phyloP scores from a whole-genome alignment of 2,888 invertebrate genomes.

The Troilus luridus region DNA sequence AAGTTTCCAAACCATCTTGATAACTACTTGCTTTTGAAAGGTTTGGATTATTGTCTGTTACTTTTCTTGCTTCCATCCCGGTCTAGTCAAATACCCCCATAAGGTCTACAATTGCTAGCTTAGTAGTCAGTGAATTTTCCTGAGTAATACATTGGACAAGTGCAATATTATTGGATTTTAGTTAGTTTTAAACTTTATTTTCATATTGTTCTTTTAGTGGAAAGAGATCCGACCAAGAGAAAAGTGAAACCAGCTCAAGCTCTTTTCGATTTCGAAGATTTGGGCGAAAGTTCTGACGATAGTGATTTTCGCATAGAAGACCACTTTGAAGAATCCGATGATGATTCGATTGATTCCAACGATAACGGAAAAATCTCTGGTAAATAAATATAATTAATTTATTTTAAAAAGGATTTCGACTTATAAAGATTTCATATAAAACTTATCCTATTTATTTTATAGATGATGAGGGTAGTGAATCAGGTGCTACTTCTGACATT shows the following conservation, averaged over 20 bases:
- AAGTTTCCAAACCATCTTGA: too few species aligned
- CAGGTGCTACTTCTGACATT: conserved; percentile 7
- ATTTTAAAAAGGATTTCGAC: neutral
- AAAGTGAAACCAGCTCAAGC: conserved; percentile 83
- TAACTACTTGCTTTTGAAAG: too few species aligned
- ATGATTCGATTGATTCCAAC: conserved; percentile 78
- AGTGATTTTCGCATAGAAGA: conserved; percentile 94
- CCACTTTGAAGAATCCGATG: conserved; percentile 84
- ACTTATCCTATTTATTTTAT: neutral
- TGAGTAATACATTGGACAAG: too few species aligned
- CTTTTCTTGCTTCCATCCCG: too few species aligned
- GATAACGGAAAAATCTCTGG: conserved; percentile 68
- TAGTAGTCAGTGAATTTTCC: too few species aligned
- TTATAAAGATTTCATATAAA: neutral
- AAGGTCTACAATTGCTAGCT: neutral
- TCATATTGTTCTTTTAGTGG: conserved; percentile 67
- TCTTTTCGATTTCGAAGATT: conserved; percentile 84
- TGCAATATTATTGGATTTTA: neutral
- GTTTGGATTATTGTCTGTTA: too few species aligned
- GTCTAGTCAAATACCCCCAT: too few species aligned
- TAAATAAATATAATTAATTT: conserved; percentile 1
- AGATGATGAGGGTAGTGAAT: conserved; percentile 33
- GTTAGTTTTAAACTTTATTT: neutral
- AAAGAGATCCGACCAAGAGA: conserved; percentile 84
- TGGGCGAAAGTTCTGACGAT: conserved; percentile 93